These are phyloP conservation scores for Melospiza georgiana DNA, from an alignment of 2,113 vertebrate species.

Conservation along the genomic window DNA sequence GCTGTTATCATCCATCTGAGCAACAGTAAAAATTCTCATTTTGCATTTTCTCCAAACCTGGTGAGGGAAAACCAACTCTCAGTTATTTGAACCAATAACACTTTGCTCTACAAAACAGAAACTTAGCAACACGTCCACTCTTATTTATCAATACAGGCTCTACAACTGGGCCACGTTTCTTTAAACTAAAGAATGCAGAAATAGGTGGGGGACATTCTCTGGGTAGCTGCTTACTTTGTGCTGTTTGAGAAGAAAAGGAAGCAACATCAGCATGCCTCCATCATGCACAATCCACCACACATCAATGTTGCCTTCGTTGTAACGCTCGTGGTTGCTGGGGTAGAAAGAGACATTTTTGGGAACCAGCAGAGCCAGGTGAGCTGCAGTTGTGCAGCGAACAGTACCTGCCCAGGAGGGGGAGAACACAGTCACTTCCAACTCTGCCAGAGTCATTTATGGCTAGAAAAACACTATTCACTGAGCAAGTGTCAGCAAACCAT, in stretches of 20 bases:
- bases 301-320: constrained; percentile 93
- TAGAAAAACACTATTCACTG: neutral
- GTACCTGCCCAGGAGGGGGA: constrained; percentile 79
- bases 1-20: constrained; percentile 99
- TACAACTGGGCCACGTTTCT: neutral
- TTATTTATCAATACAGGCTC: neutral
- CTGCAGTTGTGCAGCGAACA: constrained; percentile 95
- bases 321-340: constrained; percentile 96
- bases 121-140: neutral
- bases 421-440: neutral
- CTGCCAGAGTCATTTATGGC: neutral
- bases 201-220: neutral
- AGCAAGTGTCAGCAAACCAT: neutral
- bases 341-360: constrained; percentile 98
- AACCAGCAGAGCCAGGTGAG: constrained; percentile 93
- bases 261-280: constrained; percentile 96
- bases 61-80: neutral
- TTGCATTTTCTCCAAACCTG: constrained; percentile 98
- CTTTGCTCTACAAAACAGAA: neutral
- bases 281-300: constrained; percentile 99
- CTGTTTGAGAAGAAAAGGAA: constrained; percentile 96
- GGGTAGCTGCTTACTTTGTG: constrained; percentile 85
- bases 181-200: neutral
- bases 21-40: constrained; percentile 98
- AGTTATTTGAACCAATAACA: neutral